Evolutionary conservation across 2,797 vertebrate genomes (phyloP), one percentile per base, ranked within the genome.

Genomic region (Nyctalus aviator): DNA sequence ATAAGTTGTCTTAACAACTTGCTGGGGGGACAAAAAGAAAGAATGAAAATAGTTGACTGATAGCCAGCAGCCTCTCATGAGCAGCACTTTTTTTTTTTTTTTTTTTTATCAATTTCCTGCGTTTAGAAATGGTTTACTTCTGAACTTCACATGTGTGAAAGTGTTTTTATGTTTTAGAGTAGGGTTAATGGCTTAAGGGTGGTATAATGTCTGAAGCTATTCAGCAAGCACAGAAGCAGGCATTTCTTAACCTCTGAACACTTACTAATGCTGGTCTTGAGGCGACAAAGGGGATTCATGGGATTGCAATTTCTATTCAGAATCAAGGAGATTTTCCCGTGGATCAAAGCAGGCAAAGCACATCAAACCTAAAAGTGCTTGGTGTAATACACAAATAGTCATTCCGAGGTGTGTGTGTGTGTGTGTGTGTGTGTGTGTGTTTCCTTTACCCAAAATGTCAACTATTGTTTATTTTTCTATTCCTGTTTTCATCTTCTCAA

Each of bases 51-150:
- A 69, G n/a, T 81, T 94, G 78, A 48, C 72, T 69, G n/a, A 55
- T 76, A 57, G 13, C 92, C 81, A 96, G n/a, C 21, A 87, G 37
- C 50, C 46, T 86, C 59, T 79, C 25, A 27, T 10, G 41, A 78
- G 75, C 20, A 83, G 21, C 55, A 50, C 87, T 95, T 94, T n/a
- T n/a, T n/a, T n/a, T n/a, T n/a, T n/a, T n/a, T n/a, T n/a, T n/a
- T n/a, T n/a, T n/a, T n/a, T 71, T 84, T 94, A 71, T 79, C 93
- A 94, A 84, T 96, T 93, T 89, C 35, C 35, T 64, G 17, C 2
- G 2, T 95, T 97, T 89, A 91, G 59, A 94, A 91, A 92, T 37
- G 53, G 57, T 92, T 95, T 95, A 57, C 68, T 96, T 94, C 53
- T 96, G 84, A 93, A 96, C 62, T 90, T 41, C 84, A 23, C 72